Conservation (phyloP, 2,888 invertebrate species). For the Abrostola tripartita region DNA sequence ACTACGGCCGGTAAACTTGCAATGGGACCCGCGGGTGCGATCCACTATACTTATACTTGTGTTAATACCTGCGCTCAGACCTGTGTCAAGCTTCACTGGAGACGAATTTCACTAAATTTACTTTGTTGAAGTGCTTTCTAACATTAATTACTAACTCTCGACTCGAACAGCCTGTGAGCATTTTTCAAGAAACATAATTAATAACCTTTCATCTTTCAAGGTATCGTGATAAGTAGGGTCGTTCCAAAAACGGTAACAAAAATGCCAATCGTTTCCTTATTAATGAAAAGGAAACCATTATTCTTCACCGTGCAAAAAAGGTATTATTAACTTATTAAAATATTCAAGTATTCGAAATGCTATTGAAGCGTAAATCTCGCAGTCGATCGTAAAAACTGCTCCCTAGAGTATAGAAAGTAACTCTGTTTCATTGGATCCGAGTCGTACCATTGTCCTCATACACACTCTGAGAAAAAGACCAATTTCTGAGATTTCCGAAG, state of each 20-base stretch:
- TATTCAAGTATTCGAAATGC: slow-evolving; percentile 77
- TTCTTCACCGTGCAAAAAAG: slow-evolving; percentile 61
- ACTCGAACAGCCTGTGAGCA: slow-evolving; percentile 25
- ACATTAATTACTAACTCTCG: slow-evolving; percentile 52
- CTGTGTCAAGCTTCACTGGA: slow-evolving; percentile 72
- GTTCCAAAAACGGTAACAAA: slow-evolving; percentile 34
- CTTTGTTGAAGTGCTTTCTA: slow-evolving; percentile 65
- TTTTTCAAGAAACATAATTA: slow-evolving; percentile 41
- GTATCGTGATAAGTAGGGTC: slow-evolving; percentile 42
- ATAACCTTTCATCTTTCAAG: slow-evolving; percentile 47
- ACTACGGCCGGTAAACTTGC: slow-evolving; percentile 66
- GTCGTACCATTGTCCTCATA: slow-evolving; percentile 83
- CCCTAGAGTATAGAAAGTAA: slow-evolving; percentile 78
- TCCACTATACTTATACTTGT: slow-evolving; percentile 76
- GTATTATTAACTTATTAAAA: slow-evolving; percentile 75
- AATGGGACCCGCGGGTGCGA: slow-evolving; percentile 75
- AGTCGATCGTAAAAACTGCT: slow-evolving; percentile 84
- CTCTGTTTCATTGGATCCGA: slow-evolving; percentile 81
- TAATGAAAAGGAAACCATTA: slow-evolving; percentile 68
- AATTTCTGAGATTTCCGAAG: slow-evolving; percentile 88
- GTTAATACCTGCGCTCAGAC: slow-evolving; percentile 70
- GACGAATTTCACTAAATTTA: slow-evolving; percentile 71
- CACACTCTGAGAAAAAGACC: slow-evolving; percentile 84
- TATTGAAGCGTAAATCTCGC: slow-evolving; percentile 80
- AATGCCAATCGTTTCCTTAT: slow-evolving; percentile 57